Conservation (phyloP, 2,113 vertebrate genomes). For the Narcine bancroftii region DNA sequence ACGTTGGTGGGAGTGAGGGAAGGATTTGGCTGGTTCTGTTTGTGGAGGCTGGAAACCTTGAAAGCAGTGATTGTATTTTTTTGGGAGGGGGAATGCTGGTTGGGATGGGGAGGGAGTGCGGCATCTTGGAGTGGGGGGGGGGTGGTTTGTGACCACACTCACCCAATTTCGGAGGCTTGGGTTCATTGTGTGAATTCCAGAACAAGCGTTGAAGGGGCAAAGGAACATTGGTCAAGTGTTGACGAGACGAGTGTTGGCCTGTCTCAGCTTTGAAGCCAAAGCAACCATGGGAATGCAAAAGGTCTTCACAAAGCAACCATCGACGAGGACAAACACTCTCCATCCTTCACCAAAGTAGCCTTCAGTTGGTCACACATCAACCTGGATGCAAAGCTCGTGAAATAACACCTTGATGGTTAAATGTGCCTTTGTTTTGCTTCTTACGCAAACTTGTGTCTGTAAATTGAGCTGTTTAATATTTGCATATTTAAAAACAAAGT, state of each 20-base stretch:
- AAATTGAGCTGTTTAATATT: slow-evolving; percentile 37
- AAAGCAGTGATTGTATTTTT: not conserved
- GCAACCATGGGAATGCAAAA: not conserved
- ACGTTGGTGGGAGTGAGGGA: not conserved
- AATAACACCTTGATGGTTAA: slow-evolving; percentile 27
- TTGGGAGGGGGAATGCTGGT: not conserved
- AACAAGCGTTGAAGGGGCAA: too few species aligned
- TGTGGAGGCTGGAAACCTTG: not conserved
- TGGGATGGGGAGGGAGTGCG: not conserved
- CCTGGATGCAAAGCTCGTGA: not conserved
- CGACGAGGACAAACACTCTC: not conserved
- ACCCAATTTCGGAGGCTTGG: not conserved
- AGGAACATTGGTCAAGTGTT: not conserved
- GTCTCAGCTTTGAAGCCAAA: not conserved
- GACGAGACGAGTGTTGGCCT: not conserved
- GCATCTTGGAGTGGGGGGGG: not conserved
- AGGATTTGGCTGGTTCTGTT: too few species aligned
- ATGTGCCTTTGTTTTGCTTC: slow-evolving; percentile 36
- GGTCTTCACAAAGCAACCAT: not conserved
- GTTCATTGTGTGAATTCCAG: not conserved
- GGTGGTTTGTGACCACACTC: not conserved
- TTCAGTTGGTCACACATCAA: not conserved
- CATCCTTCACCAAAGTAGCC: not conserved
- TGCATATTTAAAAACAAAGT: slow-evolving; percentile 34
- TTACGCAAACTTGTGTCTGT: slow-evolving; percentile 25